Conservation (phyloP, 1,140 invertebrate genomes). For the Apis dorsata region DNA sequence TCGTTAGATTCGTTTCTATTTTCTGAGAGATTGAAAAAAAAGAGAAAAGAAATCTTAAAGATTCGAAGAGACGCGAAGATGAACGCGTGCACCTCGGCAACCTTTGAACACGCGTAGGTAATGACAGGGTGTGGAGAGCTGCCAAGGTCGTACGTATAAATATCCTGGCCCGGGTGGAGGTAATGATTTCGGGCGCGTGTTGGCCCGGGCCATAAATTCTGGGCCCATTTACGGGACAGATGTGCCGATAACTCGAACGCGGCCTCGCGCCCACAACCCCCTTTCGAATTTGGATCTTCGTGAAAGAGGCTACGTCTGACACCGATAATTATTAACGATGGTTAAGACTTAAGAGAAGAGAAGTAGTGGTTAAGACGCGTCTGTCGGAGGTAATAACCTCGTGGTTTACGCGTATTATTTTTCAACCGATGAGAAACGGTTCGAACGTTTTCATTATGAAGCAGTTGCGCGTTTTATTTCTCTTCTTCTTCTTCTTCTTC, state of each 20-base stretch:
- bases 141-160: conserved; percentile 60
- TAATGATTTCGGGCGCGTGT: conserved; percentile 77
- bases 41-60: neutral
- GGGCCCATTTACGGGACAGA: conserved; percentile 76
- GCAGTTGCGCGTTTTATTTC: neutral
- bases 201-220: conserved; percentile 74
- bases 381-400: conserved; percentile 20
- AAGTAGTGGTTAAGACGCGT: conserved; percentile 49
- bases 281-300: conserved; percentile 53
- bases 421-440: neutral
- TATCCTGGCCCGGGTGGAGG: conserved; percentile 56
- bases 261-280: conserved; percentile 64
- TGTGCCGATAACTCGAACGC: conserved; percentile 74
- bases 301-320: conserved; percentile 22
- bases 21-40: neutral
- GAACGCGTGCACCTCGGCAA: conserved; percentile 42
- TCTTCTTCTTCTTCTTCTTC: neutral
- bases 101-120: conserved; percentile 54
- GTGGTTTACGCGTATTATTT: neutral
- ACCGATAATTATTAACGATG: conserved; percentile 60
- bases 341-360: conserved; percentile 36
- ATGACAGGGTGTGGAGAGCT: conserved; percentile 71
- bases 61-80: neutral
- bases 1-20: too few species aligned
- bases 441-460: conserved; percentile 36